phyloP scores from a whole-genome alignment of 2,113 vertebrate genomes.

The Saccopteryx leptura region DNA sequence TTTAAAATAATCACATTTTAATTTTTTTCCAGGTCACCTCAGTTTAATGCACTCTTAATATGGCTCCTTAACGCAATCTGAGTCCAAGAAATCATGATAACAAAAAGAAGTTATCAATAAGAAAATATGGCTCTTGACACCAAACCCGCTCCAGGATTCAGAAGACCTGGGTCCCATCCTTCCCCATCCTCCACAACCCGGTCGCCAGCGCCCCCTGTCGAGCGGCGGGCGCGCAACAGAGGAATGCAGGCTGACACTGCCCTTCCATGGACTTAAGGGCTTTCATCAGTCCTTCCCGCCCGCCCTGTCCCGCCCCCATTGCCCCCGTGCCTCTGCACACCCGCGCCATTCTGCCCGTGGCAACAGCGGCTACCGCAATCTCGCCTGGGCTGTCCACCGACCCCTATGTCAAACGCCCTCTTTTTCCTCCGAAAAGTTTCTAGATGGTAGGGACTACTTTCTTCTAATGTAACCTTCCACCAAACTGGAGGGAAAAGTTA shows the following conservation, averaged over 20 bases:
- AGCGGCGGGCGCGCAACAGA: not conserved
- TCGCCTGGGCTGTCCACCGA: not conserved
- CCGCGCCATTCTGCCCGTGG: rapidly evolving
- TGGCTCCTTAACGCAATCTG: not conserved
- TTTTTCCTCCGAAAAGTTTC: constrained; percentile 71
- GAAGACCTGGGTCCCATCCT: not conserved
- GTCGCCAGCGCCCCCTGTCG: not conserved
- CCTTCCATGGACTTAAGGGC: not conserved
- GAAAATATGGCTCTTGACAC: not conserved
- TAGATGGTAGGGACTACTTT: constrained; percentile 73
- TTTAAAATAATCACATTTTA: not conserved
- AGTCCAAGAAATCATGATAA: not conserved
- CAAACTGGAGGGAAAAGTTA: constrained; percentile 81
- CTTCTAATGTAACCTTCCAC: constrained; percentile 77
- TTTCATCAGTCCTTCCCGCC: rapidly evolving
- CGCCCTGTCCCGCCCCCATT: not conserved
- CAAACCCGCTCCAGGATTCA: not conserved
- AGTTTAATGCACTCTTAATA: constrained; percentile 18
- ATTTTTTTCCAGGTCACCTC: constrained; percentile 41
- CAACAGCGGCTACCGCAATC: rapidly evolving
- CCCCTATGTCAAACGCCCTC: not conserved
- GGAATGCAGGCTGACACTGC: rapidly evolving
- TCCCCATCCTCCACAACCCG: not conserved
- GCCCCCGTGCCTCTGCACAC: too few species aligned
- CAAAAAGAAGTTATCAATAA: not conserved